Percentiles rank a stretch among this genome's conserved stretches.
These are phyloP conservation scores for Phoebastria nigripes DNA, from an alignment of 2,797 vertebrate species.

Conservation along the genomic window DNA sequence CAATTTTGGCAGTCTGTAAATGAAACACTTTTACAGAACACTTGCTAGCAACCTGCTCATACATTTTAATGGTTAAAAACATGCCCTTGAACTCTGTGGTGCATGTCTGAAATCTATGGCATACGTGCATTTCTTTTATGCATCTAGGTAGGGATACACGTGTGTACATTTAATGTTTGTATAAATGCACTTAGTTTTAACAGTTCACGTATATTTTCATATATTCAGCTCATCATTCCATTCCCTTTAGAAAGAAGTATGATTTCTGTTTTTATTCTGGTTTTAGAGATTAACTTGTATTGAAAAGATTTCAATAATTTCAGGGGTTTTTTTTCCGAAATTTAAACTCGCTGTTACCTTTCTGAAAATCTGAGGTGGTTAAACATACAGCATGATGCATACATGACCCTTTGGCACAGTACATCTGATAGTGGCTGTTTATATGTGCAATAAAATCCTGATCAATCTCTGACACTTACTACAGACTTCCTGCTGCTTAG, in stretches of 20 bases:
- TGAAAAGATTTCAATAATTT: background rate
- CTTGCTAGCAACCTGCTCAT: background rate
- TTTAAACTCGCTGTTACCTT: conserved; percentile 35
- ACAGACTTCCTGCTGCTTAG: conserved; percentile 69
- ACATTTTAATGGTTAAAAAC: background rate
- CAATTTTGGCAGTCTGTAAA: background rate
- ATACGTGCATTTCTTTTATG: background rate
- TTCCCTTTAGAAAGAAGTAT: conserved; percentile 12
- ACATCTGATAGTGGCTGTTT: conserved; percentile 63
- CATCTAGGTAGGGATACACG: background rate
- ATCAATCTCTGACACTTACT: conserved; percentile 78
- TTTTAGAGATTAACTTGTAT: background rate
- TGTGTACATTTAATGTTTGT: background rate
- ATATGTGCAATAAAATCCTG: conserved; percentile 58
- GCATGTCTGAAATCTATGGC: background rate
- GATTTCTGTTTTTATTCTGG: background rate
- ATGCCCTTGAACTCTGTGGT: background rate
- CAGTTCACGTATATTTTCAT: background rate
- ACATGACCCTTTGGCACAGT: conserved; percentile 9
- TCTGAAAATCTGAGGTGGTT: conserved; percentile 46
- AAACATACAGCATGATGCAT: conserved; percentile 31
- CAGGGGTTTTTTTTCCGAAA: conserved; percentile 37
- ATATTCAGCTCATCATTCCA: background rate
- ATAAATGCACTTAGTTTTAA: background rate
- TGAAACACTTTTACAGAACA: background rate